Percentiles rank a stretch among this genome's conserved stretches.
Conservation (phyloP, 2,113 vertebrate genomes). For the Prunella himalayana region DNA sequence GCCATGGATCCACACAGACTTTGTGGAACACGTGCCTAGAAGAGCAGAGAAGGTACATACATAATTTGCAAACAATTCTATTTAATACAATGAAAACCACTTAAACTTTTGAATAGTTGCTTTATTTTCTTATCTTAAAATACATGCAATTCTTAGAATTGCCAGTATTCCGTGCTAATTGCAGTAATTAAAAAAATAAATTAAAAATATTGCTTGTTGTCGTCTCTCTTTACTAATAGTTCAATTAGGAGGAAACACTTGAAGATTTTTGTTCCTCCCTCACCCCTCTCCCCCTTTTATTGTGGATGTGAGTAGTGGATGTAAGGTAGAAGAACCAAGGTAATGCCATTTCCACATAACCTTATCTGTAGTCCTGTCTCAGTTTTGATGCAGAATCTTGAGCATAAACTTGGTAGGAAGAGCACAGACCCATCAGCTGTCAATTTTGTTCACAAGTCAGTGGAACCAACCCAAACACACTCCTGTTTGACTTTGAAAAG, state of each 20-base stretch:
- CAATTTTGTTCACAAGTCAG: neutral
- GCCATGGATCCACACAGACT: conserved; percentile 95
- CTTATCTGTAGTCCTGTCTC: neutral
- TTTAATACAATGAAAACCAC: neutral
- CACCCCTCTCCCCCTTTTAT: fast-evolving
- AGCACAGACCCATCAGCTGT: neutral
- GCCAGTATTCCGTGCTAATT: neutral
- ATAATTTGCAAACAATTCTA: neutral
- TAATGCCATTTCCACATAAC: neutral
- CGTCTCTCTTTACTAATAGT: neutral
- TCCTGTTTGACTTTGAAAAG: neutral
- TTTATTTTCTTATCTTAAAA: neutral
- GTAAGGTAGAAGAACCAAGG: neutral
- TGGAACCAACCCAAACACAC: neutral
- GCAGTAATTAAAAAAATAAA: neutral
- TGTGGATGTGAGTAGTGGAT: neutral
- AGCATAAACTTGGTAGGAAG: neutral
- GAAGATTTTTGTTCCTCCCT: neutral
- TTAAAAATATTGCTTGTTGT: neutral
- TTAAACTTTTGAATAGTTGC: neutral
- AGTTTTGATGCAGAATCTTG: neutral
- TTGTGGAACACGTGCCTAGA: conserved; percentile 97
- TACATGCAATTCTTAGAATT: neutral
- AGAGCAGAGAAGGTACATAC: neutral
- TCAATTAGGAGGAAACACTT: neutral